These are phyloP conservation scores for Chanos chanos DNA, from an alignment of 2,797 vertebrate species.

Conservation along the genomic window DNA sequence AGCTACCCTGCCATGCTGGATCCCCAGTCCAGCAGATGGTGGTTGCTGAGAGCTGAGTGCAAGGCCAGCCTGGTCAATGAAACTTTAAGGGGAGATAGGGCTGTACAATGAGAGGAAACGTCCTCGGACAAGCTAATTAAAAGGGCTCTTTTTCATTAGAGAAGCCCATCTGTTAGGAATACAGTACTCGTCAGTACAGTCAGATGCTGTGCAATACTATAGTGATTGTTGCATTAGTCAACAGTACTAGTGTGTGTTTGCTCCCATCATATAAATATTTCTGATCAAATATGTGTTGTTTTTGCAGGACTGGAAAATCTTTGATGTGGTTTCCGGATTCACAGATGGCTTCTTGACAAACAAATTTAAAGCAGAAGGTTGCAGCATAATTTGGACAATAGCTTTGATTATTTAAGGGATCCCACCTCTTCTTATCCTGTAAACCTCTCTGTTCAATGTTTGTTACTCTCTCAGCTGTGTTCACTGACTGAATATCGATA, in stretches of 20 bases:
- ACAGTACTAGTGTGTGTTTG: constrained; percentile 38
- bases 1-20: constrained; percentile 59
- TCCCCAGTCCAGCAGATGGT: constrained; percentile 85
- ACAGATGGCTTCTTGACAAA: background rate
- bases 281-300: constrained; percentile 50
- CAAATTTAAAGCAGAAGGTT: constrained; percentile 3
- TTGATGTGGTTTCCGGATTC: constrained; percentile 30
- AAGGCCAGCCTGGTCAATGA: constrained; percentile 69
- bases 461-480: too few relatives aligned
- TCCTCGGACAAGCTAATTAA: constrained; percentile 87
- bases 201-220: constrained; percentile 55
- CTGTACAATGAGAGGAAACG: constrained; percentile 75
- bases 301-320: constrained; percentile 46
- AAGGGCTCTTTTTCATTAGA: constrained; percentile 81
- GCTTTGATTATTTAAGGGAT: background rate
- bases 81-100: constrained; percentile 72
- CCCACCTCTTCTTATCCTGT: too few relatives aligned
- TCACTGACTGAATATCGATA: too few relatives aligned
- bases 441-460: too few relatives aligned
- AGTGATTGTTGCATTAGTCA: constrained; percentile 55
- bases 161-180: constrained; percentile 80
- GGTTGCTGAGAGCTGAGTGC: constrained; percentile 75
- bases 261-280: constrained; percentile 50
- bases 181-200: constrained; percentile 72
- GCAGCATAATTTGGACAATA: background rate